Base-by-base conservation (phyloP, 2,888 invertebrate species). In the Rhodophaea formosa region DNA sequence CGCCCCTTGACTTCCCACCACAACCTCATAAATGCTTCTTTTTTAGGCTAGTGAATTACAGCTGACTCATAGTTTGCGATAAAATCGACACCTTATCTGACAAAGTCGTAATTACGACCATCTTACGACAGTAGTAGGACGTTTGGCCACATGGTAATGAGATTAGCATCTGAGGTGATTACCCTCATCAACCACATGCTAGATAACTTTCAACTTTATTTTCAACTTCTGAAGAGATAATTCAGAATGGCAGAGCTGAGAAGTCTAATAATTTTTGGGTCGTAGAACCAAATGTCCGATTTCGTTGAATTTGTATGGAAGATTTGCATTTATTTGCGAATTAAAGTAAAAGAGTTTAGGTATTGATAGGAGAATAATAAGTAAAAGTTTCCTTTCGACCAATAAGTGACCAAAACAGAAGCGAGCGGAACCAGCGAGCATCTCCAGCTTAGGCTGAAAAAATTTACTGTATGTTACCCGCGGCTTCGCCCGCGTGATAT, bases 131-230 rank as follows among this genome's bases (percentile, higher is more conserved):
- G 30, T 30, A 49, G 29, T 29, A 32, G 14, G 29, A 46, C 30
- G 51, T 51, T 51, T 17, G 8, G 43, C 10, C 56, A 51, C 16
- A 51, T 53, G 58, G 1, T 53, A 43, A 53, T 58, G 29, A 53
- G 39, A 58, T 58, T 58, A 58, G 43, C 17, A 58, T 53, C 29
- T 39, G 47, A 58, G 53, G 53, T 43, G 39, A 58, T 58, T 53
- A 58, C 39, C 53, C 57, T 58, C 29, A 32, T 44, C 15, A 43
- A 15, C 45, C n/a, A 29, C 6, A n/a, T 46, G 6, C 32, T n/a
- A 10, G 10, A 10, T 29, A 39, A 42, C 35, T 51, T 16, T 8
- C 15, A 15, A 53, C 29, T 43, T 58, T 47, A 58, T 49, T 29
- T 7, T 17, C 29, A 58, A 42, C 35, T 3, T 10, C 1, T 2